These are phyloP conservation scores for Antedon mediterranea DNA, from an alignment of 53 echinoderm and acorn worm genomes.

Conservation along the genomic window DNA sequence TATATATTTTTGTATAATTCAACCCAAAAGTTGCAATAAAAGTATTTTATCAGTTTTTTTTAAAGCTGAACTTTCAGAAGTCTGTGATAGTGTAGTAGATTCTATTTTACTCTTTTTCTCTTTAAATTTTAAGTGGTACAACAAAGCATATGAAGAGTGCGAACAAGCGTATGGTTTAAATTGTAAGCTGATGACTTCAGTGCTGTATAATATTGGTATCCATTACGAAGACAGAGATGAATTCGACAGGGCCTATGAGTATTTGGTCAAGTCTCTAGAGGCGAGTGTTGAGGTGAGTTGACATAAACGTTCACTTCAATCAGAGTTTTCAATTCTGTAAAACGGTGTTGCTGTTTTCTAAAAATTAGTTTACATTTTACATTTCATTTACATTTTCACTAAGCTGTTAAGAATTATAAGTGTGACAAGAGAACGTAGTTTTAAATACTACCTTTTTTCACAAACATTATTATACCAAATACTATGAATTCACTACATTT, in stretches of 20 bases:
- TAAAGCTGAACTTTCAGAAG: no score
- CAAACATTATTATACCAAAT: no score
- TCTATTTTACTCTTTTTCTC: no score
- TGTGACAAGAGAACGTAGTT: no score
- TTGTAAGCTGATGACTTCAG: constrained; percentile 81
- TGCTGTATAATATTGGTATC: constrained; percentile 76
- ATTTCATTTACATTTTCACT: no score
- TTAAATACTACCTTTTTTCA: no score
- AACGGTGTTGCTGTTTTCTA: neutral
- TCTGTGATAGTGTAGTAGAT: no score
- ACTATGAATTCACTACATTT: no score
- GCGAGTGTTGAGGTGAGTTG: constrained; percentile 62
- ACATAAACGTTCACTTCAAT: neutral
- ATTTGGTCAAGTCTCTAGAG: constrained; percentile 59
- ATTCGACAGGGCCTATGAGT: constrained; percentile 59
- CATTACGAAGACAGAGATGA: constrained; percentile 69
- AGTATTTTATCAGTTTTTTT: no score
- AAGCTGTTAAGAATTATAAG: no score
- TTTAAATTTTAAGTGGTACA: constrained; percentile 47
- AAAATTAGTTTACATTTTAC: neutral
- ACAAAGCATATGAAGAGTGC: constrained; percentile 57
- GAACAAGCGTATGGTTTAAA: constrained; percentile 81
- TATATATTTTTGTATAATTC: no score
- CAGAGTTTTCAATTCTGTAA: neutral
- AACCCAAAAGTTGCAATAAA: no score